phyloP scores from a whole-genome alignment of 2,113 vertebrate species.

The Scolopax mira region DNA sequence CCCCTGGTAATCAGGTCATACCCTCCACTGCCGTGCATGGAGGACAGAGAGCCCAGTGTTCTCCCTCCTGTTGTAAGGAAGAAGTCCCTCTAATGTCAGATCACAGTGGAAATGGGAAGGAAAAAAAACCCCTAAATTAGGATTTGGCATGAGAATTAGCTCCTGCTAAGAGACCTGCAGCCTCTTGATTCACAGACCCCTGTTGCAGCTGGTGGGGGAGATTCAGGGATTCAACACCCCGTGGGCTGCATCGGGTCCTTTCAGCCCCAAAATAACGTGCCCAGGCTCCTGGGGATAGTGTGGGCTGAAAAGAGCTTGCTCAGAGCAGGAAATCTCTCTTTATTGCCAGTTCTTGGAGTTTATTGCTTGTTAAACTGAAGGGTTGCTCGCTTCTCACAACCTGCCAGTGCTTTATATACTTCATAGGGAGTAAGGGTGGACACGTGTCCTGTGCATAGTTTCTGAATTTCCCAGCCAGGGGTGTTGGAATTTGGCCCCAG shows the following conservation, averaged over 20 bases:
- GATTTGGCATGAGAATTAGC: not conserved
- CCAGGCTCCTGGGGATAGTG: not conserved
- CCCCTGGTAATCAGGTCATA: not conserved
- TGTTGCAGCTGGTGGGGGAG: not conserved
- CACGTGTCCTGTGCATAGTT: fast-evolving
- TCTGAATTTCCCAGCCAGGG: not conserved
- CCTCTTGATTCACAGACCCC: not conserved
- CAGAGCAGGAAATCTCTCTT: not conserved
- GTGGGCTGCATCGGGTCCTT: not conserved
- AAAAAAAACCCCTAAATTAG: not conserved
- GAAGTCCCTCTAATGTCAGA: not conserved
- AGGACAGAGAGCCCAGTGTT: not conserved
- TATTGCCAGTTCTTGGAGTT: not conserved
- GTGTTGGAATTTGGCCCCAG: fast-evolving
- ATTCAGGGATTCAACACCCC: no score
- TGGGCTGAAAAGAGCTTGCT: not conserved
- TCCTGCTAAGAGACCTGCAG: not conserved
- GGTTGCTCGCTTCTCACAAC: not conserved
- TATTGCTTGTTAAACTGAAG: not conserved
- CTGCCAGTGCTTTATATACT: not conserved
- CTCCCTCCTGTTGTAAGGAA: not conserved
- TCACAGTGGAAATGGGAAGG: not conserved
- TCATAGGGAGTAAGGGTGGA: not conserved
- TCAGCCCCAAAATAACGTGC: not conserved
- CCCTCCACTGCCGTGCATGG: not conserved